Evolutionary conservation across 2,797 vertebrate species (phyloP), one percentile per base, ranked within the genome.

Genomic region (Smutsia temminckii): DNA sequence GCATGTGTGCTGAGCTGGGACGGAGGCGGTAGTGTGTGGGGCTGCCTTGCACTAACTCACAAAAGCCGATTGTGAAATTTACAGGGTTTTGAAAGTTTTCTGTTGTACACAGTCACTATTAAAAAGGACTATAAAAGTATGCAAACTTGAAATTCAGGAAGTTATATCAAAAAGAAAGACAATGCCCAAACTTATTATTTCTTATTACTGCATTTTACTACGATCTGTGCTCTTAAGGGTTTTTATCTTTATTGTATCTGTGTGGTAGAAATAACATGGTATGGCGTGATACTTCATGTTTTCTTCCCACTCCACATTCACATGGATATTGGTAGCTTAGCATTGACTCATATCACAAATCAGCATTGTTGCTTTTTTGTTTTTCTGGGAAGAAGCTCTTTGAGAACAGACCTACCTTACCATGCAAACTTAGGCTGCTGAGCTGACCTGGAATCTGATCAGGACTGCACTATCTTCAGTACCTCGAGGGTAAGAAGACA

Each of bases 121-220:
- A 91, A 75, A 90, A 94, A 85, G 61, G 61, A 91, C 90, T 46
- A 37, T 59, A 72, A 81, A 75, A 66, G 16, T 63, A 68, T 21
- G 53, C 51, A 51, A 80, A 51, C 10, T 93, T 93, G 75, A 49
- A 92, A 68, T 55, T 66, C 57, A 92, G 1, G 79, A 69, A 34
- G n/a, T 83, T 66, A 71, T 75, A 69, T 83, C 77, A 42, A 85
- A 79, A 94, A 85, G 21, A 81, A 78, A 92, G 12, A 37, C 42
- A 59, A 55, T n/a, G 23, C 2, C 8, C 4, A 59, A 79, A 51
- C 32, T 29, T 68, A 40, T 94, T 75, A 49, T 34, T 89, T 85
- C 23, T 66, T 49, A 49, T 23, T 27, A 68, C 13, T 57, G 9
- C 18, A 49, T 66, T 89, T 87, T 81, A 55, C 10, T 75, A 23